These are phyloP conservation scores for Hassar affinis DNA, from an alignment of 2,113 vertebrate species.

Conservation along the genomic window DNA sequence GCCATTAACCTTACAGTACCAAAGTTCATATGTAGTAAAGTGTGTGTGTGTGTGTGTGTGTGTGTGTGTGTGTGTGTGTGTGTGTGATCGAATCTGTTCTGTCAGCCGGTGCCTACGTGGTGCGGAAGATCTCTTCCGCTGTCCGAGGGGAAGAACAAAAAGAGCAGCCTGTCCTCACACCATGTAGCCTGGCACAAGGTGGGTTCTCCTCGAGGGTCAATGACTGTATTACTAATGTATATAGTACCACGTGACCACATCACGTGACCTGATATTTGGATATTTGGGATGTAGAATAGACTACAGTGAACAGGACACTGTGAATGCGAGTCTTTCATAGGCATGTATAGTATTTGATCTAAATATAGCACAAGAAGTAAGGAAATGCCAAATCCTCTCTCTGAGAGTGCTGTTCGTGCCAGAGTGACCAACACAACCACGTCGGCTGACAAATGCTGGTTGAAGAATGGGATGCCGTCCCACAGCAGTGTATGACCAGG, in stretches of 20 bases:
- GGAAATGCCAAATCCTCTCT: too few species aligned
- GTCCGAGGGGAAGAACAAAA: slow-evolving; percentile 54
- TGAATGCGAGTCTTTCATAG: too few species aligned
- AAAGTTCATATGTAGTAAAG: not conserved
- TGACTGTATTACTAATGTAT: not conserved
- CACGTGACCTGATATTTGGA: not conserved
- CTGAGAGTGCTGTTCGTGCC: too few species aligned
- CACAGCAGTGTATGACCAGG: too few species aligned
- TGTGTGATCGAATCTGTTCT: not conserved
- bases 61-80: not conserved
- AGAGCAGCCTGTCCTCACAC: slow-evolving; percentile 61
- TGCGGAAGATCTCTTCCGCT: slow-evolving; percentile 67
- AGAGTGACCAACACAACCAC: too few species aligned
- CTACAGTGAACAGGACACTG: not conserved
- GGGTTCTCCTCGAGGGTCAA: not conserved
- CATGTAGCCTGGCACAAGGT: slow-evolving; percentile 68
- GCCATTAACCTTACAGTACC: not conserved
- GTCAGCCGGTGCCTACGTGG: slow-evolving; percentile 68
- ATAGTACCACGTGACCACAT: not conserved
- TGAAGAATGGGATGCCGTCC: too few species aligned
- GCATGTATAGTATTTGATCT: too few species aligned
- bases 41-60: not conserved
- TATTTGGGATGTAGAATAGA: not conserved
- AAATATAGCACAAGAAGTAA: too few species aligned
- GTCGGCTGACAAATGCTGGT: too few species aligned